phyloP scores from a whole-genome alignment of 1,140 invertebrate genomes.

The Drosophila albomicans region DNA sequence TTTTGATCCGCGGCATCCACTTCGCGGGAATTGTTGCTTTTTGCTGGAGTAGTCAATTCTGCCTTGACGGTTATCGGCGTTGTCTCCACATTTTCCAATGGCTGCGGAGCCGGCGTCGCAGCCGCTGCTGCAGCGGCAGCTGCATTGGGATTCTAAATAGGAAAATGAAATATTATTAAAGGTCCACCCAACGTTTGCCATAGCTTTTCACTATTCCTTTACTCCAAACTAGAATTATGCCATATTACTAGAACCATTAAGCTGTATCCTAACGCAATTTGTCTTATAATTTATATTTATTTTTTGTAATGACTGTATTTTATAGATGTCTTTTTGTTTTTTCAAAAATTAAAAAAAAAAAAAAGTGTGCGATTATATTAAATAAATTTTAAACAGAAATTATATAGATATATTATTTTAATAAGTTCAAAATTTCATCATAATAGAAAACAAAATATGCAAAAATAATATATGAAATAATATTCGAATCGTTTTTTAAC shows the following conservation, averaged over 20 bases:
- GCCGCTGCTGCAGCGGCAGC: neutral
- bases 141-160: conserved; percentile 1
- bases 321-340: no score
- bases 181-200: neutral
- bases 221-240: neutral
- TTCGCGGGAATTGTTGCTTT: neutral
- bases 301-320: no score
- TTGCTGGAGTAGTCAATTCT: conserved; percentile 10
- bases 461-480: no score
- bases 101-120: neutral
- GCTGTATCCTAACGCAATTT: neutral
- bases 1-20: neutral
- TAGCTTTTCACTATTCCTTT: neutral
- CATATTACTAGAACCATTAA: neutral
- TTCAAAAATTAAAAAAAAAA: neutral
- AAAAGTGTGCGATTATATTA: neutral
- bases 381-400: no score
- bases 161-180: neutral
- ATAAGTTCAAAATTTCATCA: no score
- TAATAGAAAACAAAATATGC: neutral
- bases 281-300: no score
- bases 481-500: no score
- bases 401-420: no score
- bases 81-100: neutral
- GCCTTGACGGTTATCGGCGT: conserved; percentile 48